Conservation (phyloP, 2,888 invertebrate species). For the Sesia apiformis region DNA sequence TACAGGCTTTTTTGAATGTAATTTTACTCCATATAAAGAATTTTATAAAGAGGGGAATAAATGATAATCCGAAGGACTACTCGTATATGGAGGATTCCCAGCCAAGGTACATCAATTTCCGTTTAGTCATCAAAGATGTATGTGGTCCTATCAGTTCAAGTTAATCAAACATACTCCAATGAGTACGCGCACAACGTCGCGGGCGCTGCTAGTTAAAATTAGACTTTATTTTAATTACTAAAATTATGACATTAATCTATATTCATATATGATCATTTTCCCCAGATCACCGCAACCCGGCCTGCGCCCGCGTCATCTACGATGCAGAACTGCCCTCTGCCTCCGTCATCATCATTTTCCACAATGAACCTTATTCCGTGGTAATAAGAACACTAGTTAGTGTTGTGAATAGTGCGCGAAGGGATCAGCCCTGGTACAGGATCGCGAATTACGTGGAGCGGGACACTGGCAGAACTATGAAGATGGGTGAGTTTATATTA, state of each 20-base stretch:
- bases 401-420: constrained; percentile 84
- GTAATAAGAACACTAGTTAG: constrained; percentile 90
- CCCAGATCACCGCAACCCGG: constrained; percentile 55
- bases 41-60: too few species aligned
- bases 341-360: constrained; percentile 90
- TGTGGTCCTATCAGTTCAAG: too few species aligned
- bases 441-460: constrained; percentile 41
- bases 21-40: too few species aligned
- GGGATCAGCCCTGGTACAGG: constrained; percentile 45
- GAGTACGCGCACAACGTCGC: too few species aligned
- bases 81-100: too few species aligned
- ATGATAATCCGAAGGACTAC: too few species aligned
- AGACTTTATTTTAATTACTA: too few species aligned
- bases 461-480: constrained; percentile 34
- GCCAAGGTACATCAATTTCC: too few species aligned
- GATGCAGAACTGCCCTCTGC: constrained; percentile 79
- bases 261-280: neutral
- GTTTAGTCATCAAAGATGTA: too few species aligned
- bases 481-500: constrained; percentile 28
- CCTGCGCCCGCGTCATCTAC: constrained; percentile 49
- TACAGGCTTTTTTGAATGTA: too few species aligned
- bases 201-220: too few species aligned
- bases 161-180: too few species aligned
- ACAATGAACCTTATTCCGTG: constrained; percentile 92
- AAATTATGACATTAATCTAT: neutral